Evolutionary conservation across 2,113 vertebrate species (phyloP).

Genomic region (Otus sunia): DNA sequence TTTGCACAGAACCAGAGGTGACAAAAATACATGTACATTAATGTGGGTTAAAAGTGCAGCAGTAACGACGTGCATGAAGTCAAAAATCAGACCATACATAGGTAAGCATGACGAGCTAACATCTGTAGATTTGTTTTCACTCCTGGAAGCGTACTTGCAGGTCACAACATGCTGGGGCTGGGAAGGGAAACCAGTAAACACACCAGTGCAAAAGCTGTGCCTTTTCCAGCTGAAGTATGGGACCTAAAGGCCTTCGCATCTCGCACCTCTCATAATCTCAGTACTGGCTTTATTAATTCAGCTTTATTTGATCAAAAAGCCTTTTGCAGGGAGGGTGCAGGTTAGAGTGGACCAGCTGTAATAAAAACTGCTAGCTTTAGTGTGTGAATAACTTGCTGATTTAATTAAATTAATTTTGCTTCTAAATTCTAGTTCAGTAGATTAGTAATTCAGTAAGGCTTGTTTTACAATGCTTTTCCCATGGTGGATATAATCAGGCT

Average conservation of each 20-base stretch:
- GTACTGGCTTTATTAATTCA: neutral
- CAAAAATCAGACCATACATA: accelerated
- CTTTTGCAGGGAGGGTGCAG: neutral
- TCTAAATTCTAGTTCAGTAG: neutral
- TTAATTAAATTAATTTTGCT: neutral
- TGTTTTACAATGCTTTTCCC: neutral
- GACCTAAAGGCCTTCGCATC: neutral
- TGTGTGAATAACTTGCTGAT: neutral
- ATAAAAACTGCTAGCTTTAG: neutral
- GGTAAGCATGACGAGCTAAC: neutral
- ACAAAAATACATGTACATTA: accelerated
- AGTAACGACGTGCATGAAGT: accelerated
- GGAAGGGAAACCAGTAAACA: neutral
- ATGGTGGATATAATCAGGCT: neutral
- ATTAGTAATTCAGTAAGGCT: neutral
- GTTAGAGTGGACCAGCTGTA: neutral
- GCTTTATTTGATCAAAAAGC: neutral
- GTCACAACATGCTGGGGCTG: neutral
- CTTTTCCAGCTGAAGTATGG: neutral
- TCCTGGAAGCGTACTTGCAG: neutral
- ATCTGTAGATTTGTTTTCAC: neutral
- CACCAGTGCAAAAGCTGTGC: neutral
- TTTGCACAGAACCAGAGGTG: accelerated
- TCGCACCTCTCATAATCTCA: neutral
- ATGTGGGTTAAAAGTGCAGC: accelerated